Conservation (phyloP, 2,888 invertebrate genomes). For the Amiota mariae region DNA sequence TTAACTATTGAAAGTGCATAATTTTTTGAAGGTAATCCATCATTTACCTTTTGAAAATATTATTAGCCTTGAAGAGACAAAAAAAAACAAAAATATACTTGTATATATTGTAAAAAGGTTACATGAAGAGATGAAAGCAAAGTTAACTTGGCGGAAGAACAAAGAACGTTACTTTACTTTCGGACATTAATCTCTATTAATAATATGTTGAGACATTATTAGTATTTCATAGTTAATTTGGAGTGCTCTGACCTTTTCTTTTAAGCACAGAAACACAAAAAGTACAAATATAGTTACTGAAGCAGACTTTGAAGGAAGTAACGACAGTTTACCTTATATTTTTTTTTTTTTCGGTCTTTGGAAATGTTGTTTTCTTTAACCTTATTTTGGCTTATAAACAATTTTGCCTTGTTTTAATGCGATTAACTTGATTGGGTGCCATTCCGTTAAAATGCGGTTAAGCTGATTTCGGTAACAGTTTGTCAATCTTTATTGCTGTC, state of each 20-base stretch:
- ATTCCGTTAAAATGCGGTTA: slow-evolving; percentile 8
- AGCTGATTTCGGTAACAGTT: slow-evolving; percentile 11
- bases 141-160: too few species aligned
- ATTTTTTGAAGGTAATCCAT: too few species aligned
- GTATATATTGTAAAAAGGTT: too few species aligned
- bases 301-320: neutral
- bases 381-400: slow-evolving; percentile 15
- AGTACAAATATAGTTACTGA: neutral
- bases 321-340: neutral
- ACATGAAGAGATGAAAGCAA: too few species aligned
- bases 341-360: slow-evolving; percentile 20
- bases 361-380: slow-evolving; percentile 7
- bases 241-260: slow-evolving; percentile 7
- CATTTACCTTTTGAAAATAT: too few species aligned
- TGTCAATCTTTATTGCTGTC: neutral
- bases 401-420: slow-evolving; percentile 49
- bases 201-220: slow-evolving; percentile 7
- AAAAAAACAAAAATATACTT: too few species aligned
- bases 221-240: neutral
- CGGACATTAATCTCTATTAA: slow-evolving; percentile 10
- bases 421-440: slow-evolving; percentile 55
- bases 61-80: too few species aligned
- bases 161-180: too few species aligned
- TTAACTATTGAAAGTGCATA: neutral
- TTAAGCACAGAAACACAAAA: neutral